Conservation (phyloP, 2,113 vertebrate genomes). For the Ceyx cyanopectus region DNA sequence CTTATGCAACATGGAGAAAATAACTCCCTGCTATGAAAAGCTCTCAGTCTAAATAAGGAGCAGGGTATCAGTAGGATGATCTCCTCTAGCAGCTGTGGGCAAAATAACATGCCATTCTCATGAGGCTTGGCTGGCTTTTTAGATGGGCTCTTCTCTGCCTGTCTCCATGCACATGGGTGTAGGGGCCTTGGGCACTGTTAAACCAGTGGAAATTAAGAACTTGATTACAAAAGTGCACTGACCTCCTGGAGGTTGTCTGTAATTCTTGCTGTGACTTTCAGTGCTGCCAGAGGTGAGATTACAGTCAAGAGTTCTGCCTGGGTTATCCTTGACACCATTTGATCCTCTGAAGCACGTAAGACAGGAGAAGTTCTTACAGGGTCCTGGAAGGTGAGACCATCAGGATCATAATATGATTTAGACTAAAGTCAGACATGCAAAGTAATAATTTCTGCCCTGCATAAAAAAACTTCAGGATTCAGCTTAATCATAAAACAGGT, state of each 20-base stretch:
- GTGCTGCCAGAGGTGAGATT: neutral
- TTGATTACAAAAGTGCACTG: neutral
- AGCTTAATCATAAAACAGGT: neutral
- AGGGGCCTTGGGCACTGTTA: neutral
- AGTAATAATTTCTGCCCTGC: neutral
- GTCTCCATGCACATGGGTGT: fast-evolving
- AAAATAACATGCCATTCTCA: neutral
- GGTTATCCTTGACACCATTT: neutral
- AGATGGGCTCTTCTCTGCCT: neutral
- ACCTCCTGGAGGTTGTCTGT: neutral
- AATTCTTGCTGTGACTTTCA: neutral
- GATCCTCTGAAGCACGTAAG: neutral
- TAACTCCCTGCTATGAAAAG: neutral
- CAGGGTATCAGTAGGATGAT: neutral
- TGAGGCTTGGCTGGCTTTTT: neutral
- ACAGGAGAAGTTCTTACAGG: neutral
- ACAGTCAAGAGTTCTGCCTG: neutral
- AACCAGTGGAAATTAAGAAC: neutral
- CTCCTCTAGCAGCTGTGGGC: neutral
- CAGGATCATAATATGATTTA: neutral
- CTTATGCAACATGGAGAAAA: neutral
- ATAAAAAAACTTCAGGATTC: neutral
- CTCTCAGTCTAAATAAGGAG: neutral
- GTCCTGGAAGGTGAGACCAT: neutral
- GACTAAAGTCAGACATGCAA: neutral